These are phyloP conservation scores for Tricholauxania praeusta DNA, from an alignment of 2,888 invertebrate species.

Conservation along the genomic window DNA sequence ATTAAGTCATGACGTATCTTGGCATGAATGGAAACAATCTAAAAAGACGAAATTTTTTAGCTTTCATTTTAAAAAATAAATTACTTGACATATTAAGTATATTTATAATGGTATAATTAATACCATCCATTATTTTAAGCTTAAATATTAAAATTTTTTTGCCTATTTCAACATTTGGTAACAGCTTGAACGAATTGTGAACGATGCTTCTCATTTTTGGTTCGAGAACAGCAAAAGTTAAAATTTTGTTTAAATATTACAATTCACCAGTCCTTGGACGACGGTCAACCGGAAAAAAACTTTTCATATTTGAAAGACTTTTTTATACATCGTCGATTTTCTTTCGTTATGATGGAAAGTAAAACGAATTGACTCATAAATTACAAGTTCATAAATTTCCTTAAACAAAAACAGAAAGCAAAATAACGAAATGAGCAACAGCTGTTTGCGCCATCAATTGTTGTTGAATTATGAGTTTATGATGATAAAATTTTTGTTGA, in stretches of 20 bases:
- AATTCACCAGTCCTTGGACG: not conserved
- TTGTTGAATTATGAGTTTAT: constrained; percentile 31
- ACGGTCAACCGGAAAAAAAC: not conserved
- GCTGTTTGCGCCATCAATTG: constrained; percentile 28
- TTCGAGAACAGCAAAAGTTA: not conserved
- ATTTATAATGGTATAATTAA: too few relatives aligned
- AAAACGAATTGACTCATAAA: constrained; percentile 29
- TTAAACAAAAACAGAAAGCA: constrained; percentile 13
- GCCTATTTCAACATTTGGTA: not conserved
- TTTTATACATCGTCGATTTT: not conserved
- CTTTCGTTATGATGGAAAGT: not conserved
- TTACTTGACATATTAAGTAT: too few relatives aligned
- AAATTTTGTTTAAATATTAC: constrained; percentile 14
- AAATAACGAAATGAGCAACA: not conserved
- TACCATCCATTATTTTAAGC: too few relatives aligned
- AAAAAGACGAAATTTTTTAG: too few relatives aligned
- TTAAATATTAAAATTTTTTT: too few relatives aligned
- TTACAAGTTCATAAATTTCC: constrained; percentile 30
- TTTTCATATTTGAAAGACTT: constrained; percentile 11
- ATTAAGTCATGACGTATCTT: too few relatives aligned
- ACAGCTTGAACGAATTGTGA: not conserved
- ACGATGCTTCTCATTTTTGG: not conserved
- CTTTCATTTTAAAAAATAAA: too few relatives aligned
- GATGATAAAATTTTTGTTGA: constrained; percentile 25
- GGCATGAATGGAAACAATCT: too few relatives aligned